A percentile compares a stretch with the other conserved stretches of the same genome.
phyloP scores from a whole-genome alignment of 2,113 vertebrate species.

The Amphilophus citrinellus region DNA sequence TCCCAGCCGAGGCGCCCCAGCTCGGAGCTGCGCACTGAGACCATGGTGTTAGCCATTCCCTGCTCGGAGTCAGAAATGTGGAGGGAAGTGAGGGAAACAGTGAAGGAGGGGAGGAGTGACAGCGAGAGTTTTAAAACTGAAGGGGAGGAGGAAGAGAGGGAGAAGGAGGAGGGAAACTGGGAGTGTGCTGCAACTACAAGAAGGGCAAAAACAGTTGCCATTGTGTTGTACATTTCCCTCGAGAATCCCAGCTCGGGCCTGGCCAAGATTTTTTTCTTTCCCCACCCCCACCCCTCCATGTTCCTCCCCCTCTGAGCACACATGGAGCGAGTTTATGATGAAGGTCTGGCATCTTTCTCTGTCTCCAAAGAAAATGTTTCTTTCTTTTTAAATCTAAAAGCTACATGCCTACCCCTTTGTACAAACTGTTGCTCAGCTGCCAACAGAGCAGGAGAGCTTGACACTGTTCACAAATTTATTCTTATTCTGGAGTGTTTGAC shows the following conservation, averaged over 20 bases:
- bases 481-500: not conserved
- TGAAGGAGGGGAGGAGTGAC: constrained; percentile 39
- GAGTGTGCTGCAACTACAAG: constrained; percentile 52
- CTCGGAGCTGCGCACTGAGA: constrained; percentile 72
- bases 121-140: not conserved
- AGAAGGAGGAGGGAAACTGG: constrained; percentile 30
- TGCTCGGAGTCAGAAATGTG: constrained; percentile 52
- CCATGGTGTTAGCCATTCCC: constrained; percentile 79
- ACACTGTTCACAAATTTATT: too few relatives aligned
- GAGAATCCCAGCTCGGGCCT: constrained; percentile 33
- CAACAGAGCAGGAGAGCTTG: not conserved
- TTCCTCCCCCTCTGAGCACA: constrained; percentile 44
- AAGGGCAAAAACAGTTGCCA: constrained; percentile 44
- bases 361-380: not conserved
- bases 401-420: too few relatives aligned
- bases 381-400: too few relatives aligned
- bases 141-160: constrained; percentile 7
- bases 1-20: constrained; percentile 74
- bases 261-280: constrained; percentile 24
- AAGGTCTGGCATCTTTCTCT: constrained; percentile 24
- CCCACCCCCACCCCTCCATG: not conserved
- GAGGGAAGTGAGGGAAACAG: constrained; percentile 22
- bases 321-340: constrained; percentile 69
- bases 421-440: not conserved
- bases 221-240: constrained; percentile 65